Evolutionary conservation across 2,888 invertebrate genomes (phyloP).

Genomic region (Belgica antarctica): DNA sequence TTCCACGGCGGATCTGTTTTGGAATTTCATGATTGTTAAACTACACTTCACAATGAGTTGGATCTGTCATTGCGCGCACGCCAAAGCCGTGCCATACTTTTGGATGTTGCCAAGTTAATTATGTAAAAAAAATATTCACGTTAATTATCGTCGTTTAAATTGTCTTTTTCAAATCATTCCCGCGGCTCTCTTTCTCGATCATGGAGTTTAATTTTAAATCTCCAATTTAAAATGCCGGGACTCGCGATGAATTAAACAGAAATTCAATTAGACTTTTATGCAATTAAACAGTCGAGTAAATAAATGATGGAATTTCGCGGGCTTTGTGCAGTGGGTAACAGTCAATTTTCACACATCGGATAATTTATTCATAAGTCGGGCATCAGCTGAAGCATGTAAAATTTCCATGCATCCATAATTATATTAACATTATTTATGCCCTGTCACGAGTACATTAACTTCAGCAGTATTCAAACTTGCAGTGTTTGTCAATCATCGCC

Average conservation of each 20-base stretch:
- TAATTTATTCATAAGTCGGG: neutral
- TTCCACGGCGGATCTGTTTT: neutral
- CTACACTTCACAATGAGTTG: neutral
- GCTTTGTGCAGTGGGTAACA: no score
- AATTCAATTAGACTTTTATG: constrained; percentile 14
- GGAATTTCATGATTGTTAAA: constrained; percentile 10
- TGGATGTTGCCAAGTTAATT: constrained; percentile 18
- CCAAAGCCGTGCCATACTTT: constrained; percentile 6
- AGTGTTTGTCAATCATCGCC: constrained; percentile 32
- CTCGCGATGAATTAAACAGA: neutral
- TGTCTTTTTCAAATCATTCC: constrained; percentile 17
- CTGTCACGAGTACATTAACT: neutral
- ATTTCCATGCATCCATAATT: constrained; percentile 33
- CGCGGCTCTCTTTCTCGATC: neutral
- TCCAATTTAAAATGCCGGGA: no score
- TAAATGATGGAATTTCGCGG: neutral
- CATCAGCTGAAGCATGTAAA: neutral
- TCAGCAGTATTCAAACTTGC: no score
- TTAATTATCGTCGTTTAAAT: constrained; percentile 35
- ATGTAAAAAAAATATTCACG: constrained; percentile 31
- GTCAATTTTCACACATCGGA: neutral
- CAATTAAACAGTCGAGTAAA: neutral
- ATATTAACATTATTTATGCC: constrained; percentile 32
- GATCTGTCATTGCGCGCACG: constrained; percentile 34
- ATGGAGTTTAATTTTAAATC: neutral